Evolutionary conservation across 2,888 invertebrate species (phyloP), one percentile per base, ranked within the genome.

Genomic region (Mesochorus sp.): DNA sequence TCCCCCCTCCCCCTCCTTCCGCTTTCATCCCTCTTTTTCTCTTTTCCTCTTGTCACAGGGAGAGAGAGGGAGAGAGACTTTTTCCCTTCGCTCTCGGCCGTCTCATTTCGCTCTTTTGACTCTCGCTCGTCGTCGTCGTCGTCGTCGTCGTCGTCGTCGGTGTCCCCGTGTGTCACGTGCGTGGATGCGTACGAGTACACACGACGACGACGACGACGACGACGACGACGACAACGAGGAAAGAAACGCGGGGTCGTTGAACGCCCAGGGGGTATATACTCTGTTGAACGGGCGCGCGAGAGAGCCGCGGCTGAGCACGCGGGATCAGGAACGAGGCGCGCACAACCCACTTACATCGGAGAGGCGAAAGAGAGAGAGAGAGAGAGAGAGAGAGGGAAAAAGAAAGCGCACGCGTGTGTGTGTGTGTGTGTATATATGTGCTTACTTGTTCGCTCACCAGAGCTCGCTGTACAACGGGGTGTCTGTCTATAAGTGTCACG

Each of bases 181-280:
- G 66, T 82, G 79, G 76, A 80, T 81, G 82, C 83, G 83, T 85
- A 82, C 77, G 77, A 80, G 79, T 74, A 73, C 42, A 51, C 76
- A 55, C 28, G 64, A 31, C 19, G 34, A 34, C 71, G 61, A 79
- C 49, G 61, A 61, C 31, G 34, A 61, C 67, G 53, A 70, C 68
- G 62, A 59, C 64, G 68, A 67, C 74, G 67, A 37, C 19, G 14
- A 39, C 37, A 53, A 49, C 28, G 39, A 59, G 31, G 28, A 12
- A 37, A 61, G 31, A 21, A 42, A 17, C 44, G 26, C 62, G 72
- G 87, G 88, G 88, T 88, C 88, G 86, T 87, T 88, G 88, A 88
- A 88, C 88, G 88, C 83, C 84, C 86, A 85, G 83, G 87, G 88
- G 88, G 88, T 87, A 85, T 83, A 81, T 84, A 82, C 82, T 81